These are phyloP conservation scores for Drosophila formosana DNA, from an alignment of 2,888 invertebrate genomes.

Conservation along the genomic window DNA sequence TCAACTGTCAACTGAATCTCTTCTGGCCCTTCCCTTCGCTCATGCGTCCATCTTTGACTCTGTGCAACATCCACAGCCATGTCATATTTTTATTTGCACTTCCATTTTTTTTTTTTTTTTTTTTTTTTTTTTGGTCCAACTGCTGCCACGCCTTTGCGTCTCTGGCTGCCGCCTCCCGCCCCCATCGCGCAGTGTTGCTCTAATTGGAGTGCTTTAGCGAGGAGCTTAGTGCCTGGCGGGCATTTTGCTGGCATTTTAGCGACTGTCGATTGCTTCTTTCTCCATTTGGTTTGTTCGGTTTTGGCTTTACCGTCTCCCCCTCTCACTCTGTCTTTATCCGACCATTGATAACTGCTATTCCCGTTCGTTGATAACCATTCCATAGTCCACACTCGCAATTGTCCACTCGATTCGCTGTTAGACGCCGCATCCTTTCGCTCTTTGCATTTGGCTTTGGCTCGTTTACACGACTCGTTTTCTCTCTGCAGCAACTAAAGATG, in stretches of 20 bases:
- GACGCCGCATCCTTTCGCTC: neutral
- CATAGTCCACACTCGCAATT: conserved; percentile 21
- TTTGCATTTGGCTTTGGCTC: neutral
- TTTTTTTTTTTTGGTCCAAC: neutral
- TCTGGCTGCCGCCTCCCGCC: neutral
- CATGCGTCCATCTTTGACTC: conserved; percentile 10
- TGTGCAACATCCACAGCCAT: conserved; percentile 27
- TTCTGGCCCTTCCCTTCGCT: neutral
- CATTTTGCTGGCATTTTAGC: conserved; percentile 38
- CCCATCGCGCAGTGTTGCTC: conserved; percentile 27
- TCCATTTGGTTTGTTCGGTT: conserved; percentile 14
- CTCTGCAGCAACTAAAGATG: conserved; percentile 1
- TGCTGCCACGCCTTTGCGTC: conserved; percentile 20
- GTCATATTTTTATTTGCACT: conserved; percentile 72
- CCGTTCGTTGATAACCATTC: conserved; percentile 27
- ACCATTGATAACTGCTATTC: conserved; percentile 20
- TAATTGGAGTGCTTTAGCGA: conserved; percentile 59
- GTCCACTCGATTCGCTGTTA: conserved; percentile 20
- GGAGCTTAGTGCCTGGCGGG: conserved; percentile 48
- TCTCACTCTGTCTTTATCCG: neutral
- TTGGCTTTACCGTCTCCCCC: neutral
- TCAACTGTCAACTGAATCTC: conserved; percentile 27
- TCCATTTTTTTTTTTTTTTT: neutral
- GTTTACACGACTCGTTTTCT: neutral
- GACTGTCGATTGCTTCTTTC: conserved; percentile 45